Conservation (phyloP, 2,113 vertebrate genomes). For the Porphyrio hochstetteri region DNA sequence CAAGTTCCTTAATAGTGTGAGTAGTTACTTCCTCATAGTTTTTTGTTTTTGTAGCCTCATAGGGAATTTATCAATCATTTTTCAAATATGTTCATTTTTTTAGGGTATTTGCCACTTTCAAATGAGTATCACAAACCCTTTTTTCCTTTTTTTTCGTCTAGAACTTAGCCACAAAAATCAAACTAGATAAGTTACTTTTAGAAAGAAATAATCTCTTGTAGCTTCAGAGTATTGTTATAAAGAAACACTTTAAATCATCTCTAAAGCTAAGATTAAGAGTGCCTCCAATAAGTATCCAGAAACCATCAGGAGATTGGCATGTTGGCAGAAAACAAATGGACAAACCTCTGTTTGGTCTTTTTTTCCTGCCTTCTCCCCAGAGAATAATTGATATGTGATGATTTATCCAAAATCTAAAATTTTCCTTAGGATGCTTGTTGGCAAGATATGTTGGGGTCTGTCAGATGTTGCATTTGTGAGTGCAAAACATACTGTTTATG, state of each 20-base stretch:
- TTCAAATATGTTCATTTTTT: background rate
- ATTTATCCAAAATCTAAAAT: background rate
- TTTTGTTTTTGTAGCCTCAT: background rate
- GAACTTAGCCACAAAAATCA: background rate
- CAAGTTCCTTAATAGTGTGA: background rate
- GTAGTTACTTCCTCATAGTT: background rate
- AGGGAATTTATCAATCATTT: background rate
- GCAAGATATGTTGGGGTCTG: background rate
- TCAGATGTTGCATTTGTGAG: background rate
- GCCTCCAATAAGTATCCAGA: background rate
- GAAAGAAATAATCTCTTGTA: background rate
- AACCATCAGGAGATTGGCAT: background rate
- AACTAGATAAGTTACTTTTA: background rate
- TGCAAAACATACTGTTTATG: background rate
- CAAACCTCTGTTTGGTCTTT: background rate
- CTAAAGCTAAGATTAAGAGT: background rate
- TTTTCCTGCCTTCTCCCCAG: background rate
- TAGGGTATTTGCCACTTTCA: background rate
- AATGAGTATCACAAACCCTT: background rate
- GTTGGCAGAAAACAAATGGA: background rate
- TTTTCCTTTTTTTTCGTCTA: rapidly evolving
- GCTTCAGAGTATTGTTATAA: background rate
- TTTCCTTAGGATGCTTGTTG: background rate
- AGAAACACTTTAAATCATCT: background rate
- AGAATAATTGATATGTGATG: background rate